Conservation (phyloP, 2,888 invertebrate genomes). For the Scrobipalpa costella region DNA sequence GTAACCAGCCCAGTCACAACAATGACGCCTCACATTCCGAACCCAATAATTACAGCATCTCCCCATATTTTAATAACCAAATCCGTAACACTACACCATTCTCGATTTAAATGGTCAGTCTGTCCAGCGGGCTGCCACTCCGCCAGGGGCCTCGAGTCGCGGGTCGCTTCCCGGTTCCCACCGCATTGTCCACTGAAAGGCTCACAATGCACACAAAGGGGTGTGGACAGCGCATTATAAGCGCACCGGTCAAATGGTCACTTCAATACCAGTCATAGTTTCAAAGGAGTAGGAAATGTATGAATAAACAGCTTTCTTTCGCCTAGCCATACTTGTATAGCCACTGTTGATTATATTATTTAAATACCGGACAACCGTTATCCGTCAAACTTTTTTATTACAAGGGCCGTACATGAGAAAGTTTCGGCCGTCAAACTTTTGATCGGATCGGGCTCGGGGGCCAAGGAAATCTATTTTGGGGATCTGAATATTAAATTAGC, state of each 20-base stretch:
- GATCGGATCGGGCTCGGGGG: slow-evolving; percentile 31
- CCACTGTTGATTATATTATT: slow-evolving; percentile 73
- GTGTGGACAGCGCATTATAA: slow-evolving; percentile 72
- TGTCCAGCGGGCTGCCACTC: slow-evolving; percentile 40
- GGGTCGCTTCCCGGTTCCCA: slow-evolving; percentile 76
- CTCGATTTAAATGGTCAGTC: slow-evolving; percentile 62
- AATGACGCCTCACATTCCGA: not conserved
- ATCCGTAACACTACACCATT: slow-evolving; percentile 48
- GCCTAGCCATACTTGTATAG: slow-evolving; percentile 45
- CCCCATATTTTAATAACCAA: slow-evolving; percentile 24
- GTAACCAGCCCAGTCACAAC: slow-evolving; percentile 13
- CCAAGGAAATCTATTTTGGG: slow-evolving; percentile 26
- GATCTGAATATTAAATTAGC: slow-evolving; percentile 22
- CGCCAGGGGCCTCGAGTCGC: slow-evolving; percentile 36
- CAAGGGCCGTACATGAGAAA: slow-evolving; percentile 71
- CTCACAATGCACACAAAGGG: slow-evolving; percentile 73
- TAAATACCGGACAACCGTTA: slow-evolving; percentile 74
- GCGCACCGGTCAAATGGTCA: slow-evolving; percentile 78
- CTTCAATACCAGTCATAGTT: slow-evolving; percentile 67
- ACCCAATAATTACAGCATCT: slow-evolving; percentile 7
- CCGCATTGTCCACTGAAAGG: slow-evolving; percentile 68
- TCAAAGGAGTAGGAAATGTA: slow-evolving; percentile 72
- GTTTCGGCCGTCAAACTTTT: slow-evolving; percentile 38
- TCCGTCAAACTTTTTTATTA: slow-evolving; percentile 67
- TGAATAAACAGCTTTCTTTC: slow-evolving; percentile 73